Conservation (phyloP, 2,113 vertebrate genomes). For the Psettodes erumei region DNA sequence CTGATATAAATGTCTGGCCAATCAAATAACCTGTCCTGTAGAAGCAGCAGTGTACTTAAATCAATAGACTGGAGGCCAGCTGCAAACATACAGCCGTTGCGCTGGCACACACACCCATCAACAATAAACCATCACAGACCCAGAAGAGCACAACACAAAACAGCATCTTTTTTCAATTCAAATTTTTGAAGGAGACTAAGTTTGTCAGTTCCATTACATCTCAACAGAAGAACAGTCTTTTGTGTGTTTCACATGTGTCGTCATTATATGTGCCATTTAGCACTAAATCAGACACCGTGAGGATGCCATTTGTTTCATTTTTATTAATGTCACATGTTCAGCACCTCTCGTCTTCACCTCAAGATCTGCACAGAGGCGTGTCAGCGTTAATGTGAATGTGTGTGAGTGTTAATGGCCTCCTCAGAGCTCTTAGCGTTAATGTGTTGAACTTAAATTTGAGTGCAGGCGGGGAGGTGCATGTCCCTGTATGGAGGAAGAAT, state of each 20-base stretch:
- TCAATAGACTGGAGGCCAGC: background rate
- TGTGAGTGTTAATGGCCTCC: slow-evolving; percentile 27
- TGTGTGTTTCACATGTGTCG: slow-evolving; percentile 1
- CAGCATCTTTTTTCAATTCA: background rate
- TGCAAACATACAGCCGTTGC: background rate
- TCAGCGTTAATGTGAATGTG: slow-evolving; percentile 1
- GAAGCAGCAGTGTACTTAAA: background rate
- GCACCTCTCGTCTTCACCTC: slow-evolving; percentile 30
- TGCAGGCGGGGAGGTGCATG: background rate
- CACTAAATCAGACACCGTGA: slow-evolving; percentile 8
- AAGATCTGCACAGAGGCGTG: slow-evolving; percentile 1
- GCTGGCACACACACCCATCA: background rate
- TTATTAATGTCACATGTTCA: slow-evolving; percentile 42
- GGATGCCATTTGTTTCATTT: slow-evolving; percentile 17
- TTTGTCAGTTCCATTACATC: slow-evolving; percentile 10
- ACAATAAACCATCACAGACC: background rate
- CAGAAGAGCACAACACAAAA: slow-evolving; percentile 5
- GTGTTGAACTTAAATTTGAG: background rate
- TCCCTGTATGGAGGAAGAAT: background rate
- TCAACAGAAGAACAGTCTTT: slow-evolving; percentile 8
- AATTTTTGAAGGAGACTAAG: slow-evolving; percentile 3
- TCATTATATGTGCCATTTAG: slow-evolving; percentile 21
- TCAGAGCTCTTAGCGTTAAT: slow-evolving; percentile 3
- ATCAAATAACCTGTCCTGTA: background rate
- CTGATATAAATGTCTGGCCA: background rate